Evolutionary conservation across 2,113 vertebrate species (phyloP), one percentile per base, ranked within the genome.

Genomic region (Actenoides lindsayi): DNA sequence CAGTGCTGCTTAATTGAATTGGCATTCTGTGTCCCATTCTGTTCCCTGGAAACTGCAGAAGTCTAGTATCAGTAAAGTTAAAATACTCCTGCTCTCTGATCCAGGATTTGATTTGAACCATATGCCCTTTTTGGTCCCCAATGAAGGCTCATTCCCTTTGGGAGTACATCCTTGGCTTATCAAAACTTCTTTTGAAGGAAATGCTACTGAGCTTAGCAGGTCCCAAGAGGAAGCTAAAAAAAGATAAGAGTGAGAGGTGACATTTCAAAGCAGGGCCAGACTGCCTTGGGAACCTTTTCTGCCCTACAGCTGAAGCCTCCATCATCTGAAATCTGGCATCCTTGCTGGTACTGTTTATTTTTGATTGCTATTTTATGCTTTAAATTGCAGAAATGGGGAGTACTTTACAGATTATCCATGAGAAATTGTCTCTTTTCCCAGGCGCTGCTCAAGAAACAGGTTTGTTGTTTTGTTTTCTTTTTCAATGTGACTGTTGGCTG

Each of bases 41-140:
- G 53, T 68, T 94, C 86, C 41, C 77, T 76, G 67, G 54, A 87
- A 91, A 87, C 84, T 50, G 51, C n/a, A 87, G 63, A 86, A 71
- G 13, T 89, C 82, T 83, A 64, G 18, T 85, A 91, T 67, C 62
- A 82, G 86, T 65, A 93, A 91, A 93, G 23, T 56, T 28, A 92
- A 94, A 92, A 75, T 89, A 89, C 48, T 92, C 44, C 70, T 79
- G 23, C 31, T 89, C 10, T 92, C 69, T 54, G 44, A 87, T 91
- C 65, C 74, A 94, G 50, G 50, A 65, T 85, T 87, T 96, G 74
- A 94, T 96, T 95, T 96, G 88, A 94, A 96, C 80, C 95, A 94
- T 87, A 76, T 92, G 73, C 56, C 89, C 83, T 80, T 91, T 92
- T 46, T 69, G 23, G 83, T 95, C 81, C 70, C 53, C 76, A 62